These are phyloP conservation scores for Cassiopea xamachana DNA, from an alignment of 30 jellyfish, hydroid and myxozoan species.

Conservation along the genomic window DNA sequence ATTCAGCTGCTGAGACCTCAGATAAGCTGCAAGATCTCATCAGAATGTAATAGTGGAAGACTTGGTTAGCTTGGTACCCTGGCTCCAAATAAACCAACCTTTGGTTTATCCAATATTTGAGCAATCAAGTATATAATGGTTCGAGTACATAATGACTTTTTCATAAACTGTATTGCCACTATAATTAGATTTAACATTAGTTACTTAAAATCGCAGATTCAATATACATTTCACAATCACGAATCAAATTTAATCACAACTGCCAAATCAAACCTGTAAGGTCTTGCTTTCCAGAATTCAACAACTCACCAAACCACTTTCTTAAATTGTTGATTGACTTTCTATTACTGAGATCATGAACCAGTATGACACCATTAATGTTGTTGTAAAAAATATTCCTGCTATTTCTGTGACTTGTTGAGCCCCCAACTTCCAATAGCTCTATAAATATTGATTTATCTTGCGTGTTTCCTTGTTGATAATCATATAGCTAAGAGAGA, in stretches of 20 bases:
- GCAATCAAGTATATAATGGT: too few species aligned
- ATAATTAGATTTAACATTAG: too few species aligned
- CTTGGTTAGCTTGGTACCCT: too few species aligned
- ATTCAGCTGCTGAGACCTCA: too few species aligned
- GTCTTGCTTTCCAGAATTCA: conserved; percentile 85
- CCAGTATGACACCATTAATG: conserved; percentile 88
- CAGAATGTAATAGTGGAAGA: too few species aligned
- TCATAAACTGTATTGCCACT: too few species aligned
- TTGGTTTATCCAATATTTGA: too few species aligned
- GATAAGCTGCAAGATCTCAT: too few species aligned
- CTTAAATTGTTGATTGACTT: conserved; percentile 81
- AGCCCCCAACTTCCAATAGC: conserved; percentile 96
- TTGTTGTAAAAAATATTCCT: conserved; percentile 78
- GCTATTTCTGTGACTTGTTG: conserved; percentile 93
- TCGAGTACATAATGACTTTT: too few species aligned
- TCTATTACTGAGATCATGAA: conserved; percentile 89
- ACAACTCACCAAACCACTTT: conserved; percentile 82
- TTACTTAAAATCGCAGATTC: too few species aligned
- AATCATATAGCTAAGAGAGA: conserved; percentile 47
- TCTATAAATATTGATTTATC: conserved; percentile 77
- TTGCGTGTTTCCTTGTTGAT: conserved; percentile 46
- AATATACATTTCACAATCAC: not conserved
- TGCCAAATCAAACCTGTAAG: conserved; percentile 69
- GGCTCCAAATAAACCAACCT: too few species aligned
- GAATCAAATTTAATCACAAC: not conserved